Base-by-base conservation (phyloP, 2,113 vertebrate species). In the Amphiprion ocellaris region DNA sequence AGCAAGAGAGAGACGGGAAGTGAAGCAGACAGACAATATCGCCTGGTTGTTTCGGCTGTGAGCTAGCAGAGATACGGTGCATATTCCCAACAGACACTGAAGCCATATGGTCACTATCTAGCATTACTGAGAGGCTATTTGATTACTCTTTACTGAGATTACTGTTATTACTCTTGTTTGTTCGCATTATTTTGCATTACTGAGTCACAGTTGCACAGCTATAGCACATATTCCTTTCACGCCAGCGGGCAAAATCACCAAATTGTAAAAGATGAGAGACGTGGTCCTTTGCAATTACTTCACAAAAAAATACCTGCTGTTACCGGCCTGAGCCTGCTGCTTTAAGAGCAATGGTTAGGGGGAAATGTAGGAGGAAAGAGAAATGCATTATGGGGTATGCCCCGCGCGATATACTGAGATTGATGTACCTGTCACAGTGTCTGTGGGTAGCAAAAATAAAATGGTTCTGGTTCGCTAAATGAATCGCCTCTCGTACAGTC, bases 31-130 rank as follows among this genome's bases (percentile, higher is more conserved):
- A 55, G 14, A 39, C 10, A n/a, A 5, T 78, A 16, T 21, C 30
- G 66, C 52, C 58, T 62, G 16, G 14, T 30, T 71, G 50, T 67
- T 67, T 30, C 15, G 64, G 49, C 37, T 70, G 44, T 30, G 23
- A 69, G 26, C 26, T 53, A 54, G 53, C 26, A 24, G 17, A 26
- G 30, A 76, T 39, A 23, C 15, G 58, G 52, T 10, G 21, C 14
- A 5, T 61, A n/a, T 21, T 47, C 37, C 28, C 39, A 65, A 19
- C 68, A 30, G 39, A 50, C 4, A 54, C 39, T 15, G 39, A 23
- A 60, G 33, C 16, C 54, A 58, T 52, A 39, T 77, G 56, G 71
- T 67, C 24, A 83, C 37, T 70, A 54, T 67, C 46, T 21, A 78
- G 33, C 65, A 30, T 54, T 19, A 33, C 15, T 24, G 44, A 64